Base-by-base conservation (phyloP, 2,888 invertebrate genomes). In the Drosophila merina region DNA sequence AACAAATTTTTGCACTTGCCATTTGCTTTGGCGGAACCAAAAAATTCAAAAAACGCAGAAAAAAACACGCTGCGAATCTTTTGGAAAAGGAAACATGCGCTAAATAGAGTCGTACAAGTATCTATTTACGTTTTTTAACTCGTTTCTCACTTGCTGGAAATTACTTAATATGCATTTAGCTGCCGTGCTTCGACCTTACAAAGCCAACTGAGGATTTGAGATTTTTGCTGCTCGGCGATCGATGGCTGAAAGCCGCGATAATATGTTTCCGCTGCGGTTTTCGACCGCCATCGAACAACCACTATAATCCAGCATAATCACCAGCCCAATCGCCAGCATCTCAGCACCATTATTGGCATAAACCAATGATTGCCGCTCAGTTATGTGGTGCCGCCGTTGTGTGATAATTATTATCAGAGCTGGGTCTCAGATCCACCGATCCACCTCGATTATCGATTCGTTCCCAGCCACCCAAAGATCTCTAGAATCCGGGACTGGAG, bases 1-100 rank as follows among this genome's bases (percentile, higher is more conserved):
- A 82, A 82, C 76, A 72, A 69, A 82, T 82, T 79, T 82, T 85
- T 82, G 82, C 85, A 82, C 82, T 82, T 85, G 86, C 82, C 82
- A 77, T 74, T 82, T 77, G 60, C 33, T 54, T 57, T 36, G 47
- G 49, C 64, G 66, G 51, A 56, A 57, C 44, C 54, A 54, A 64
- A 51, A 51, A 38, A 45, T 4, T 4, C 5, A 38, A 12, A 50
- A 33, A 45, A 25, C n/a, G 26, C 14, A 14, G 1, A 45, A 38
- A 56, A 54, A 68, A 57, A 49, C 38, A 26, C 36, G 52, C 36
- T 63, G 74, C 70, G 57, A 64, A 75, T 73, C 52, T 54, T 73
- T 75, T 30, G 52, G 10, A 72, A 75, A 70, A 58, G 63, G 51
- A 75, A 73, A 76, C 55, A 66, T 49, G 57, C 57, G 44, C 64